Evolutionary conservation across 2,888 invertebrate species (phyloP), one percentile per base, ranked within the genome.

Genomic region (Allolobophora icterica): DNA sequence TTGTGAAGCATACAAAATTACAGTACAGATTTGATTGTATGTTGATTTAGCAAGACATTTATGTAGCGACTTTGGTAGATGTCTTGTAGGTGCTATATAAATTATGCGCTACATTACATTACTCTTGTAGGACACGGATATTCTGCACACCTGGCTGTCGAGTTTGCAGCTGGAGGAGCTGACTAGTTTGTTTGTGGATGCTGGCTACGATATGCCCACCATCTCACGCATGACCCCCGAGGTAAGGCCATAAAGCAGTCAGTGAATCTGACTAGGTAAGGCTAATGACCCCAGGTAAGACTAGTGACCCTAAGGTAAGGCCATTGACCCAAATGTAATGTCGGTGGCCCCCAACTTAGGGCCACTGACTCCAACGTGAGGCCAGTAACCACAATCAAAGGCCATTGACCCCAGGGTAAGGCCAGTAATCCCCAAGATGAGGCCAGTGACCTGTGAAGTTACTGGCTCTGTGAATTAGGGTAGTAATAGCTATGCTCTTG

Each of bases 181-280:
- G 96, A 98, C 98, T 93, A 97, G 97, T 90, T 96, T 98, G 92
- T 99, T 99, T 96, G 97, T 98, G 92, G 97, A 97, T 87, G 98
- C 99, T 30, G 99, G 99, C 83, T 99, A 99, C 95, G 99, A 99
- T 96, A 97, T 99, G 96, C 97, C 98, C 42, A 99, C 99, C 2
- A 98, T 99, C 94, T 98, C 99, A n/a, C 96, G 99, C 94, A 99
- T 99, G 98, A 99, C 99, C 30, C 99, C 99, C 0, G 99, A 99
- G 96, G 98, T 96, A 94, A 87, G 87, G 34, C 35, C 71, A 52
- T 0, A 2, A 11, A 71, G n/a, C 71, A n/a, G 71, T 71, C n/a
- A 71, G 71, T 71, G n/a, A n/a, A 30, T 3, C n/a, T 52, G 52
- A 52, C 71, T 24, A 52, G 21, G 71, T 71, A n/a, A 13, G 17